Evolutionary conservation across 2,888 invertebrate species (phyloP), one percentile per base, ranked within the genome.

Genomic region (Plagodis dolabraria): DNA sequence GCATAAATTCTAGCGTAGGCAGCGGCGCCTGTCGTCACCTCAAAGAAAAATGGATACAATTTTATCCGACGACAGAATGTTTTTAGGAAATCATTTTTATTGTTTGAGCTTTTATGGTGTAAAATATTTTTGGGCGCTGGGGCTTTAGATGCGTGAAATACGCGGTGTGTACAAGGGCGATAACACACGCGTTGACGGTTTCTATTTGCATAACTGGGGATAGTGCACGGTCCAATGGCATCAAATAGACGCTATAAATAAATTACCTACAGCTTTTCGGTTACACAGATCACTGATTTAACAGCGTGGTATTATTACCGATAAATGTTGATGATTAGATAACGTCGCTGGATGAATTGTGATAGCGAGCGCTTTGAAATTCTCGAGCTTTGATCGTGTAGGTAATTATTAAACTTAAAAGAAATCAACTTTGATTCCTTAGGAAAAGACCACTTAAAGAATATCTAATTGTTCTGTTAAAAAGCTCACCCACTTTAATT

Each of bases 161-260:
- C 51, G 71, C 68, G 77, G 73, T 65, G 76, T 55, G 74, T 6
- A 11, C 71, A 75, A 56, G 53, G 59, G 60, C 38, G 38, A 38
- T 1, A 67, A 52, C 59, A 68, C 67, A 64, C 68, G 70, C 69
- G 59, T 51, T 70, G 76, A 74, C 74, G 78, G 76, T 72, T 76
- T 76, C 65, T 76, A 78, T 82, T 80, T 81, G 76, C 79, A 81
- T 81, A 79, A 64, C 71, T 62, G 43, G 57, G 74, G 65, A 70
- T 75, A 75, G 67, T 72, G 70, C 71, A 72, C 71, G 69, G 71
- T 64, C 75, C 70, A 68, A 57, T 76, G 72, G 70, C 69, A 22
- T 22, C 22, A 77, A 64, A 72, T 35, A 42, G 47, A 5, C 45
- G 47, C 54, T 59, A 54, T 59, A 71, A 74, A 79, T 79, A 75